phyloP scores from a whole-genome alignment of 2,888 invertebrate species.

The Pegoplata infirma region DNA sequence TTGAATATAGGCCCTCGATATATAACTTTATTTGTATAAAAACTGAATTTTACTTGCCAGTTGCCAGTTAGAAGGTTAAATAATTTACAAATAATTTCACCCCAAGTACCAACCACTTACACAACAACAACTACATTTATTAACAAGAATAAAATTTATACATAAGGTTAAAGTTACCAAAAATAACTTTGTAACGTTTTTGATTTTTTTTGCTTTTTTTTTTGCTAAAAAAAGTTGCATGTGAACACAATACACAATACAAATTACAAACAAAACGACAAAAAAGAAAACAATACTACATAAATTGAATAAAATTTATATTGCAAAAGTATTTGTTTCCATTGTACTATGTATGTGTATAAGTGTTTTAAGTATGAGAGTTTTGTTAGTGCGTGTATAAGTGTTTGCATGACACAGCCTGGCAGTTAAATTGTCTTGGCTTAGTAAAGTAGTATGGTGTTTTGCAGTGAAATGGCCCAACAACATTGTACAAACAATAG shows the following conservation, averaged over 20 bases:
- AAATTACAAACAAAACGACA: not conserved
- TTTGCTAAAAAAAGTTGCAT: slow-evolving; percentile 4
- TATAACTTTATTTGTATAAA: too few relatives aligned
- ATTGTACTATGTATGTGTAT: not conserved
- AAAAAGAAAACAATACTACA: not conserved
- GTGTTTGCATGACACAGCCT: slow-evolving; percentile 52
- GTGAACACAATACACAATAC: not conserved
- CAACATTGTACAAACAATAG: not conserved
- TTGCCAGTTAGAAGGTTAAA: too few relatives aligned
- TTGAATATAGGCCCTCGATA: too few relatives aligned
- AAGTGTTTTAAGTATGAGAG: too few relatives aligned
- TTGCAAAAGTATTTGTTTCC: not conserved
- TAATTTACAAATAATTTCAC: not conserved
- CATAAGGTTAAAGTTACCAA: not conserved
- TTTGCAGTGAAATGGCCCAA: not conserved
- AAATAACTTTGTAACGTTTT: not conserved
- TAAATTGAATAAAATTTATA: too few relatives aligned
- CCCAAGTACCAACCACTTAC: too few relatives aligned
- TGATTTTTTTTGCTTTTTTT: too few relatives aligned
- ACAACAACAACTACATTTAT: too few relatives aligned
- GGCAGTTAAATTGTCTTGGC: slow-evolving; percentile 27
- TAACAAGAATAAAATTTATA: not conserved
- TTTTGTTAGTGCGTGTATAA: slow-evolving; percentile 39
- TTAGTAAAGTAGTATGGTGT: slow-evolving; percentile 13
- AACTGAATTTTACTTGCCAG: too few relatives aligned